Evolutionary conservation across 2,888 invertebrate genomes (phyloP).

Genomic region (Mythimna ferrago): DNA sequence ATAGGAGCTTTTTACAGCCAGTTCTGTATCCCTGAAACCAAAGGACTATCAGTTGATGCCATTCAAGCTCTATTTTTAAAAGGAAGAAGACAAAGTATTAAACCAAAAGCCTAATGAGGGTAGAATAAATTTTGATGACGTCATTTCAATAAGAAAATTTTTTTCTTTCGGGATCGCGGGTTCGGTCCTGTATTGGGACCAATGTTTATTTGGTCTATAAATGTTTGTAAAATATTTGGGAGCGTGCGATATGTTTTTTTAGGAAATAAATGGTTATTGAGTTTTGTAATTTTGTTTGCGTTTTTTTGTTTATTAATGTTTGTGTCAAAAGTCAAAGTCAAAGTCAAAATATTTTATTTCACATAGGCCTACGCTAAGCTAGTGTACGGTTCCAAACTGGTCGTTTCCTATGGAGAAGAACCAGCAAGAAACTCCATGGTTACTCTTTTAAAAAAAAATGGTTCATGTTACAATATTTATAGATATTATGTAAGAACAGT

Average conservation of each 20-base stretch:
- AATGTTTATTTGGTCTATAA: constrained; percentile 25
- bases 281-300: constrained; percentile 8
- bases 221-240: constrained; percentile 8
- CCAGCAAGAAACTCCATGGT: no score
- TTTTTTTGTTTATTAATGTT: neutral
- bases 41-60: constrained; percentile 78
- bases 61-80: constrained; percentile 76
- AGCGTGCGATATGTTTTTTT: constrained; percentile 13
- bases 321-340: no score
- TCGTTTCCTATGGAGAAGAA: no score
- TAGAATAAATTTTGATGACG: constrained; percentile 1
- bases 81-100: constrained; percentile 48
- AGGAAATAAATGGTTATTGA: constrained; percentile 25
- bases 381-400: no score
- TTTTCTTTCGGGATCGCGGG: neutral
- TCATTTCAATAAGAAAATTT: neutral
- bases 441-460: no score
- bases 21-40: constrained; percentile 83
- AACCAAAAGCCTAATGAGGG: constrained; percentile 13
- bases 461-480: no score
- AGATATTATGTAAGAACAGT: no score
- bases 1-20: constrained; percentile 75
- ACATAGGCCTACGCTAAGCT: no score
- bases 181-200: constrained; percentile 5
- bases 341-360: no score